Base-by-base conservation (phyloP, 2,797 vertebrate species). In the Gila robusta region DNA sequence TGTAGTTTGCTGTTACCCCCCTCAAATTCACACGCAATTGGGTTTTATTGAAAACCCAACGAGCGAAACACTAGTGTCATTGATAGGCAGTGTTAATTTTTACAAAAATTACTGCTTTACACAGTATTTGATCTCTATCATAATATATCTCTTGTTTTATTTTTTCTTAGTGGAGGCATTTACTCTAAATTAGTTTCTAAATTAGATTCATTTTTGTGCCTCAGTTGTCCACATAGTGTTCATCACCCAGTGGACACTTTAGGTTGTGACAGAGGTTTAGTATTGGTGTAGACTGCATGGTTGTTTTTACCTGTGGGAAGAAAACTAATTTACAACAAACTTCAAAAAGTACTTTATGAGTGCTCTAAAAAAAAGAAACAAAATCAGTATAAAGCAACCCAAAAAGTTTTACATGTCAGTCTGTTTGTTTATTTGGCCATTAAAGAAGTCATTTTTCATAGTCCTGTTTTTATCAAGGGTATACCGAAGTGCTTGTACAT, bases 351-450 rank as follows among this genome's bases (percentile, higher is more conserved):
- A 62, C 37, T 79, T 62, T 41, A 28, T 79, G 56, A 41, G 8
- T 28, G 17, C 37, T 64, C 37, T 19, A 21, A 19, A 54, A 19
- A 52, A 52, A 41, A 56, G 3, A 37, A 41, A 26, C 23, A 19
- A 39, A 62, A 62, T 62, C 76, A 59, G 39, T 62, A 10, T 32
- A 62, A 17, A 78, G 76, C 76, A 62, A 56, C 28, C 19, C 11
- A 52, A n/a, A 9, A 44, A 7, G n/a, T 44, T 79, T 79, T 64
- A 44, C 39, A 64, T 32, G 39, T 64, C 56, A 64, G 77, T 47
- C 77, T 64, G 56, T 44, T 79, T 79, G 37, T 62, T 64, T 79
- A 79, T 79, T 64, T 64, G 9, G 56, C 77, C 10, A 79, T 64
- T 44, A 79, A 47, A 23, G 2, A 79, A 79, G 77, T 64, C 2